Conservation (phyloP, 1,140 invertebrate genomes). For the Papilio xuthus region DNA sequence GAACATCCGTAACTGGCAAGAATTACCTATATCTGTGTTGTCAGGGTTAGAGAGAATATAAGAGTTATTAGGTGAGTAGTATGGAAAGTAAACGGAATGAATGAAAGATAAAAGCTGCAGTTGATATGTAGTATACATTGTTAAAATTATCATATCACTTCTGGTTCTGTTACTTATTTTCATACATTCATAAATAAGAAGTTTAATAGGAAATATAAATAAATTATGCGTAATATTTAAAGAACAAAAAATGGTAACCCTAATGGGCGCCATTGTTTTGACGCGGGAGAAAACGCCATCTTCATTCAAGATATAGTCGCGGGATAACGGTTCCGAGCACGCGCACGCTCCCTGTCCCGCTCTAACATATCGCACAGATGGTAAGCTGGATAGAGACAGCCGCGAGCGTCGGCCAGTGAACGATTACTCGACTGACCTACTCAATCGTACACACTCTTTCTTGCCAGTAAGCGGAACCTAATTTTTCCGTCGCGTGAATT, state of each 20-base stretch:
- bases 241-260: slow-evolving; percentile 23
- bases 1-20: neutral
- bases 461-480: slow-evolving; percentile 76
- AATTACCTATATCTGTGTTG: neutral
- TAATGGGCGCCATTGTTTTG: slow-evolving; percentile 72
- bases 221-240: neutral
- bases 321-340: slow-evolving; percentile 74
- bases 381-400: slow-evolving; percentile 46
- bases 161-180: neutral
- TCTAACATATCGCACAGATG: slow-evolving; percentile 40
- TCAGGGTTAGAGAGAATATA: neutral
- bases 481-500: slow-evolving; percentile 74
- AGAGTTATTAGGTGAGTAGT: neutral
- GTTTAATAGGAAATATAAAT: neutral
- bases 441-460: slow-evolving; percentile 77
- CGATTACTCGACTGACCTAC: slow-evolving; percentile 81
- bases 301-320: slow-evolving; percentile 79
- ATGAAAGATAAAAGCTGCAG: too few relatives aligned
- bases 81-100: neutral
- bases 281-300: slow-evolving; percentile 78
- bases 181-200: neutral
- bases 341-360: slow-evolving; percentile 54
- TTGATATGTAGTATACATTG: too few relatives aligned
- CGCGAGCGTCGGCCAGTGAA: slow-evolving; percentile 59
- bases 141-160: neutral